Evolutionary conservation across 2,888 invertebrate genomes (phyloP).

Genomic region (Tipula vernalis): DNA sequence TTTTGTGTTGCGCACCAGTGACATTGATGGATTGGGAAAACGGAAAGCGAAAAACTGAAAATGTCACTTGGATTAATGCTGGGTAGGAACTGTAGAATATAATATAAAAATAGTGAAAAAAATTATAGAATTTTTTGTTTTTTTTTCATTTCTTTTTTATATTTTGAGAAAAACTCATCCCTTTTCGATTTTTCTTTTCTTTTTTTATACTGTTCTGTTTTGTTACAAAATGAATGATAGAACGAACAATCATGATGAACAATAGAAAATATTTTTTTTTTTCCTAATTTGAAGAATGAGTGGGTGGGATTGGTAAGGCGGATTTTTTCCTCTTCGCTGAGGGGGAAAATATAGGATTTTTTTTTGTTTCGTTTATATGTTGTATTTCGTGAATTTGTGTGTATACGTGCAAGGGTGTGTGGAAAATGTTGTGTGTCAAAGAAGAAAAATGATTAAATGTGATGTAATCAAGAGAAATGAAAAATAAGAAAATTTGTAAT

Average conservation of each 20-base stretch:
- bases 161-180: conserved; percentile 9
- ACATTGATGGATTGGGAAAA: conserved; percentile 25
- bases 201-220: not conserved
- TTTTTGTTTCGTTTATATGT: not conserved
- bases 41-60: conserved; percentile 26
- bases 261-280: conserved; percentile 5
- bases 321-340: not conserved
- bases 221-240: conserved; percentile 10
- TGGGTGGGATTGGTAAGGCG: conserved; percentile 9
- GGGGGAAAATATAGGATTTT: not conserved
- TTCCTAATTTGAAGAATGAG: conserved; percentile 6
- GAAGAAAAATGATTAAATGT: conserved; percentile 8
- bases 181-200: conserved; percentile 7
- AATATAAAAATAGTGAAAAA: conserved; percentile 6
- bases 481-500: conserved; percentile 11
- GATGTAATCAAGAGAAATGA: conserved; percentile 7
- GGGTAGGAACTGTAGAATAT: conserved; percentile 9
- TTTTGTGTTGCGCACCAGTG: conserved; percentile 19
- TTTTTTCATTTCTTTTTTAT: not conserved
- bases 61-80: conserved; percentile 26
- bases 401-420: not conserved
- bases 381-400: not conserved
- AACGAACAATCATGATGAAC: conserved; percentile 10
- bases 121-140: not conserved
- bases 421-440: conserved; percentile 5